phyloP scores from a whole-genome alignment of 1,140 invertebrate genomes.

The Scaptomyza graminum region DNA sequence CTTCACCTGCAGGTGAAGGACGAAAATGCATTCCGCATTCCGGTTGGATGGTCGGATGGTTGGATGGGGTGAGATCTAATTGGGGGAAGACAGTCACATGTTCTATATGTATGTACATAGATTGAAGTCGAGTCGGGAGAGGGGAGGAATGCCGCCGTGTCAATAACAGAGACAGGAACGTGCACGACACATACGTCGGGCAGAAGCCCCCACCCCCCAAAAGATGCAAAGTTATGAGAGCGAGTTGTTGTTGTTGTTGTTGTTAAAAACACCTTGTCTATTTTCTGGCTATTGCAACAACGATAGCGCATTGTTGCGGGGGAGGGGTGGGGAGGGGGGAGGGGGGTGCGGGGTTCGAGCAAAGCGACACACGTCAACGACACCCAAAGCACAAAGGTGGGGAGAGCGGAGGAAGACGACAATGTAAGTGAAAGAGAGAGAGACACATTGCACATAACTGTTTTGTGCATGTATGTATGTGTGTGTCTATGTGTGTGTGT shows the following conservation, averaged over 20 bases:
- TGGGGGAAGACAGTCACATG: too few relatives aligned
- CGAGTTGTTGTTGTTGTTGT: background rate
- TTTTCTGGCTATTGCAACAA: conserved; percentile 30
- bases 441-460: conserved; percentile 21
- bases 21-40: too few relatives aligned
- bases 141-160: too few relatives aligned
- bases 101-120: too few relatives aligned
- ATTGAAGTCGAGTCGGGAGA: too few relatives aligned
- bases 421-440: background rate
- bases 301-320: conserved; percentile 35
- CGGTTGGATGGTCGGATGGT: too few relatives aligned
- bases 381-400: conserved; percentile 18
- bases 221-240: conserved; percentile 3
- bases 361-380: conserved; percentile 43
- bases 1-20: too few relatives aligned
- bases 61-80: too few relatives aligned
- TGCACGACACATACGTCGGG: background rate
- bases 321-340: too few relatives aligned
- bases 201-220: too few relatives aligned
- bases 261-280: conserved; percentile 20
- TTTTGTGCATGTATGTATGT: conserved; percentile 16
- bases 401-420: background rate
- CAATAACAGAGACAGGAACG: too few relatives aligned
- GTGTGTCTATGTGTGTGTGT: conserved; percentile 13
- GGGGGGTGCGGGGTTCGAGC: conserved; percentile 3